Conservation (phyloP, 2,888 invertebrate genomes). For the Drosophila rubida region DNA sequence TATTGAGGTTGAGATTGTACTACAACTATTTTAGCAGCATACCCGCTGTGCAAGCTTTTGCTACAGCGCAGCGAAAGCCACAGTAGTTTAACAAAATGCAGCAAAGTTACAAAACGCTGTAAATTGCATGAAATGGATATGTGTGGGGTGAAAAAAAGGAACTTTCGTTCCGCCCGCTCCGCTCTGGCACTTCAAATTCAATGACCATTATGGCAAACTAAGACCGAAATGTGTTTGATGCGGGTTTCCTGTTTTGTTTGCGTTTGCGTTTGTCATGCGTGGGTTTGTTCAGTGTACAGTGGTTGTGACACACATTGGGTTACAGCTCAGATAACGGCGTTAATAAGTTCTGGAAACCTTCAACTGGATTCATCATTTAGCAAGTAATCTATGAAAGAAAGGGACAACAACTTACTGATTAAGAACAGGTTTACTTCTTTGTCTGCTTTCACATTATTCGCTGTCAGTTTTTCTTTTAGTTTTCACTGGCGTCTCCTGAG, state of each 20-base stretch:
- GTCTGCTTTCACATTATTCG: background rate
- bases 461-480: background rate
- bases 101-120: constrained; percentile 33
- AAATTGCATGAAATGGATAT: constrained; percentile 42
- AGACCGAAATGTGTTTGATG: constrained; percentile 56
- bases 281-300: background rate
- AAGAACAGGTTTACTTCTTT: too few species aligned
- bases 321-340: background rate
- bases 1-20: too few species aligned
- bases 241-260: constrained; percentile 24
- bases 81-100: constrained; percentile 39
- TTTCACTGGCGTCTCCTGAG: background rate
- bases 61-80: constrained; percentile 14
- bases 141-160: constrained; percentile 1
- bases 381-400: background rate
- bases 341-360: background rate
- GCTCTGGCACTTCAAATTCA: constrained; percentile 42
- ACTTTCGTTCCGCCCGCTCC: constrained; percentile 12
- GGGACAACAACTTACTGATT: background rate
- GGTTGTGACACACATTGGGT: constrained; percentile 8
- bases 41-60: too few species aligned
- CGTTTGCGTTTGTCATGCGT: constrained; percentile 18
- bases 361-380: background rate
- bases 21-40: background rate
- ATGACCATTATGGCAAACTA: constrained; percentile 58